Evolutionary conservation across 2,888 invertebrate genomes (phyloP), one percentile per base, ranked within the genome.

Genomic region (Philonicus albiceps): DNA sequence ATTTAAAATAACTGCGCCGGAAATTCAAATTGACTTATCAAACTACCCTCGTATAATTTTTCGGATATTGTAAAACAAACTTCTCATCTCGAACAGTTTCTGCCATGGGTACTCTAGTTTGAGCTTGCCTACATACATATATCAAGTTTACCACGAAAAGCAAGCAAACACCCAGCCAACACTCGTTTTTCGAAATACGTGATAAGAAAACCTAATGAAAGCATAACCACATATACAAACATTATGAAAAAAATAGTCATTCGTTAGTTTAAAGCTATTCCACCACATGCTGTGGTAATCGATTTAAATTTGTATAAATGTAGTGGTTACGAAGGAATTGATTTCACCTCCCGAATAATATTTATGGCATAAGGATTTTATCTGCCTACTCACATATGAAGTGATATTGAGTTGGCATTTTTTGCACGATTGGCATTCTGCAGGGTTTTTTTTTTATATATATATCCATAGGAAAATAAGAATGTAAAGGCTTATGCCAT

Each of bases 291-390:
- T 49, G 5, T n/a, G n/a, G 1, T 3, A n/a, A 3, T 49, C n/a
- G 16, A 1, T 13, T 16, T 3, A 16, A n/a, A 49, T 3, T n/a
- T n/a, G 3, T 49, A 49, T 16, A n/a, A 16, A 49, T n/a, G 2
- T 49, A 5, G 49, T n/a, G 16, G 16, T 3, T 49, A 49, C 3
- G 49, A n/a, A 53, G 53, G 31, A 80, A 49, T 27, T 49, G 72
- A 83, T 83, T 83, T 64, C 37, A 64, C 72, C 64, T 37, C 13
- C 72, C 83, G 83, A 83, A 83, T 83, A 83, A 83, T 83, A 83
- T 72, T 83, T 83, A 72, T 34, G 22, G 83, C 7, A 64, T 83
- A 72, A 64, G 64, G 83, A 31, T 72, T 83, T 55, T 40, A 83
- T 83, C 72, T 83, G 83, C 34, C 72, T 34, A 27, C 72, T 64